Conservation (phyloP, 2,888 invertebrate genomes). For the Conistra vaccinii region DNA sequence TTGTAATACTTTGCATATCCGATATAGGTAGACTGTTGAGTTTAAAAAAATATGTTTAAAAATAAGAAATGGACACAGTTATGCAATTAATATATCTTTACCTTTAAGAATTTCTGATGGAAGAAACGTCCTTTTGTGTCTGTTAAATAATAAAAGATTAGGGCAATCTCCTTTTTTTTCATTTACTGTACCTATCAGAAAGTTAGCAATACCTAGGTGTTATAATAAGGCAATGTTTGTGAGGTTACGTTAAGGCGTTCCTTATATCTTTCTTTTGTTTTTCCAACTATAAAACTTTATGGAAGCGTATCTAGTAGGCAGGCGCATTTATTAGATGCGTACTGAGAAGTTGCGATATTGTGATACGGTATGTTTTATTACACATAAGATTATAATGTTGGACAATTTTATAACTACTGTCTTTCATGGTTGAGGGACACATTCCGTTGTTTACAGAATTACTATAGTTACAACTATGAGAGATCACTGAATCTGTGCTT, state of each 20-base stretch:
- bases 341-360: slow-evolving; percentile 54
- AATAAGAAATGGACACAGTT: no score
- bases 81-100: no score
- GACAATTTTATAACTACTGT: slow-evolving; percentile 28
- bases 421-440: slow-evolving; percentile 33
- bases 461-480: background rate
- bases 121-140: background rate
- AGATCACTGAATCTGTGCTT: background rate
- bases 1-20: no score
- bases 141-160: background rate
- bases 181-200: background rate
- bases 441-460: slow-evolving; percentile 34
- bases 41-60: no score
- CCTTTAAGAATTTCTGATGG: background rate
- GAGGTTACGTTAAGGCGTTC: background rate
- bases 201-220: no score
- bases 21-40: no score
- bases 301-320: slow-evolving; percentile 51
- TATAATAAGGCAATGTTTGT: background rate
- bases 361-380: slow-evolving; percentile 30
- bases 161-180: background rate
- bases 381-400: slow-evolving; percentile 39
- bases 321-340: slow-evolving; percentile 30
- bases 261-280: slow-evolving; percentile 11
- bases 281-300: background rate